Evolutionary conservation across 1,140 invertebrate genomes (phyloP), one percentile per base, ranked within the genome.

Genomic region (Saxidomus purpurata): DNA sequence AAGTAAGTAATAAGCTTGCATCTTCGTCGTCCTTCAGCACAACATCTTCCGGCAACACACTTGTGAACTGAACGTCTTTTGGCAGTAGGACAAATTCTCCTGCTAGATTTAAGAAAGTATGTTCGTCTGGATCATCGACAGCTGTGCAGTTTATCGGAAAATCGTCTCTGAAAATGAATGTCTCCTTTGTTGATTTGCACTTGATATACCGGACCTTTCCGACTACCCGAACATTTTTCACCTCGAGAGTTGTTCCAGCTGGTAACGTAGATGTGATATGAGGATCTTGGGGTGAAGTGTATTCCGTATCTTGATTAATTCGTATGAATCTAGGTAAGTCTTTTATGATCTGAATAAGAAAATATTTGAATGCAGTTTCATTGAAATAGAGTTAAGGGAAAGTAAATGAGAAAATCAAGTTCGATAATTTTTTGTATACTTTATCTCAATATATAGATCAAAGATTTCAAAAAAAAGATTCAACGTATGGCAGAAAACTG

Each of bases 81-180:
- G 76, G 76, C 19, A 79, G 47, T 36, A 34, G 31, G 0, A 52
- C n/a, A 47, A 28, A 43, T 11, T 13, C 1, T 22, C 28, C 31
- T 6, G 47, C 76, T 0, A 79, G 8, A 31, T 49, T 31, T 34
- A 49, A 19, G 3, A 79, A 79, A 34, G 76, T 52, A 79, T 52
- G 31, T 19, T 71, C 67, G 2, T 38, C 36, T 1, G 67, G 67
- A 71, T 71, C 67, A 17, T 71, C 67, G 34, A 55, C 28, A 15
- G 76, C 76, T 4, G 43, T 59, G 43, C 76, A 47, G 28, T 79
- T 79, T 49, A 79, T 79, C 19, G 47, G 47, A 36, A 47, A 79
- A 55, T 79, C 47, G 31, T 79, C 76, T 55, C 11, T 28, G 19
- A 79, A 55, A 15, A 19, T 1, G 17, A 31, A 36, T 31, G 49